These are phyloP conservation scores for Aphelocoma coerulescens DNA, from an alignment of 2,113 vertebrate genomes.

Conservation along the genomic window DNA sequence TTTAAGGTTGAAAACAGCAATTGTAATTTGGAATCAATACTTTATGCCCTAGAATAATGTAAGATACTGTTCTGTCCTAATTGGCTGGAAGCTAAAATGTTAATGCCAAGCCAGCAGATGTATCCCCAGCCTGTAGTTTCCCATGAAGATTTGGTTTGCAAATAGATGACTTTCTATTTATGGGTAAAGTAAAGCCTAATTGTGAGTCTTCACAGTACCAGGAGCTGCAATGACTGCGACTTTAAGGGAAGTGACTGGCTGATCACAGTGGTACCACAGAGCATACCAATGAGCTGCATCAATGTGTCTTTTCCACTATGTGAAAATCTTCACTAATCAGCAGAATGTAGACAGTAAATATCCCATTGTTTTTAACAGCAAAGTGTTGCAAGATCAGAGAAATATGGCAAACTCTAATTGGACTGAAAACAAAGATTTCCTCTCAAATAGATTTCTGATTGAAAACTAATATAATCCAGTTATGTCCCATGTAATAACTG, in stretches of 20 bases:
- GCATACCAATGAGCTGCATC: slow-evolving; percentile 13
- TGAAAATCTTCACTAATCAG: slow-evolving; percentile 33
- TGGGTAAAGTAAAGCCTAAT: slow-evolving; percentile 27
- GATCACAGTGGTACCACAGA: not conserved
- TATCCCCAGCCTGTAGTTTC: slow-evolving; percentile 20
- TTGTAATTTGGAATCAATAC: slow-evolving; percentile 59
- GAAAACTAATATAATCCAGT: slow-evolving; percentile 17
- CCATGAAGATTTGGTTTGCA: slow-evolving; percentile 48
- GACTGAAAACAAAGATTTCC: slow-evolving; percentile 6
- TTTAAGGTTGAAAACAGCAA: slow-evolving; percentile 58
- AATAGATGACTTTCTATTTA: slow-evolving; percentile 47
- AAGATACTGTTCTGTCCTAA: slow-evolving; percentile 49
- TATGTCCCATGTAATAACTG: slow-evolving; percentile 17
- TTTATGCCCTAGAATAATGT: slow-evolving; percentile 38
- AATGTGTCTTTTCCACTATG: not conserved
- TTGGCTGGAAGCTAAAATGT: slow-evolving; percentile 46
- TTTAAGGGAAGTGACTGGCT: slow-evolving; percentile 49
- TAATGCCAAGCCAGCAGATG: slow-evolving; percentile 27
- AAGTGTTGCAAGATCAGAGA: slow-evolving; percentile 7
- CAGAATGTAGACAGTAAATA: slow-evolving; percentile 33
- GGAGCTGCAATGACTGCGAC: not conserved
- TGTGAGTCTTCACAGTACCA: slow-evolving; percentile 39
- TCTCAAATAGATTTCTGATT: slow-evolving; percentile 14
- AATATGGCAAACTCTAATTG: not conserved
- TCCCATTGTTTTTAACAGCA: slow-evolving; percentile 19